Percentiles rank a stretch among this genome's conserved stretches.
Conservation (phyloP, 92 coral and sea anemone genomes). For the Metridium senile region DNA sequence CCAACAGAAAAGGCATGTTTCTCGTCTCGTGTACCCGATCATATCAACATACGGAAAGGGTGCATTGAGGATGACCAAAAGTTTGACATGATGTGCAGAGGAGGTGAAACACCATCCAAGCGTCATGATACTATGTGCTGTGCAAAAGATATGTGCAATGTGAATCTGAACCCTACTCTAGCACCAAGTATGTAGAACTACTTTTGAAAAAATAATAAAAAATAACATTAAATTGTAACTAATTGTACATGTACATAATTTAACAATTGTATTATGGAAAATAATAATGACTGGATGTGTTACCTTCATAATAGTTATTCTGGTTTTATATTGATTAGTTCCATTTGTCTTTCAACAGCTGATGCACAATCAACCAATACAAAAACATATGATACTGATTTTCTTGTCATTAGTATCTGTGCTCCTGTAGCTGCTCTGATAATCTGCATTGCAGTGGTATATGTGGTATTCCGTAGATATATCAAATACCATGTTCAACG, state of each 20-base stretch:
- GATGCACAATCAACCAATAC: constrained; percentile 10
- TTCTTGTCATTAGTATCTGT: constrained; percentile 47
- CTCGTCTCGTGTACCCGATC: constrained; percentile 33
- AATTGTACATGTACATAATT: too few relatives aligned
- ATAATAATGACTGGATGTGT: background rate
- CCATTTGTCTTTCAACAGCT: constrained; percentile 21
- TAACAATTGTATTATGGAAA: background rate
- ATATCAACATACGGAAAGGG: constrained; percentile 40
- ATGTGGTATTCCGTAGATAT: constrained; percentile 43
- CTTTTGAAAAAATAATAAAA: background rate
- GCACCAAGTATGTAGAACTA: constrained; percentile 38
- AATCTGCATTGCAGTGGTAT: constrained; percentile 29
- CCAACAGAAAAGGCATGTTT: constrained; percentile 45
- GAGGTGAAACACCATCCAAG: constrained; percentile 16
- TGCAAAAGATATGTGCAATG: constrained; percentile 33
- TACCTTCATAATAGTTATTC: too few relatives aligned
- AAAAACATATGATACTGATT: constrained; percentile 32
- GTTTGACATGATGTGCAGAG: constrained; percentile 31
- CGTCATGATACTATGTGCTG: constrained; percentile 46
- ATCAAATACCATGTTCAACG: constrained; percentile 44
- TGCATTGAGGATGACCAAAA: constrained; percentile 32
- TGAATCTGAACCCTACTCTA: constrained; percentile 26
- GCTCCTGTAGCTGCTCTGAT: constrained; percentile 51
- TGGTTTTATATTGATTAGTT: too few relatives aligned
- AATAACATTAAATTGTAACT: background rate